phyloP scores from a whole-genome alignment of 2,797 vertebrate genomes.

The Chrysocyon brachyurus region DNA sequence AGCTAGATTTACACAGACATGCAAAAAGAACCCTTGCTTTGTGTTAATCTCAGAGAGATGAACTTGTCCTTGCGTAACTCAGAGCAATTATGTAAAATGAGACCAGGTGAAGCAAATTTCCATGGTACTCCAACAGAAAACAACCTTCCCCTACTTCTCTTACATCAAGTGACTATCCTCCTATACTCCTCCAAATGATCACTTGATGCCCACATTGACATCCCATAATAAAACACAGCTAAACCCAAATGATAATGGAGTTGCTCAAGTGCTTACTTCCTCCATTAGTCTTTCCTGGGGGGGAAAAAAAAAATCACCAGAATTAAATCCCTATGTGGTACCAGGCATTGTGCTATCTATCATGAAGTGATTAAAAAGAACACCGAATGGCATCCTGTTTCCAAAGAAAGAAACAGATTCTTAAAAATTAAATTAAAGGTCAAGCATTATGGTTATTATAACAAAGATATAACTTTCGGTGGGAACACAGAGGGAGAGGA shows the following conservation, averaged over 20 bases:
- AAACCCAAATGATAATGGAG: background rate
- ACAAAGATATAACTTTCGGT: background rate
- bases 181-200: too few relatives aligned
- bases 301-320: background rate
- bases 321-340: background rate
- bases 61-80: background rate
- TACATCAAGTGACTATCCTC: background rate
- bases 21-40: background rate
- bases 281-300: background rate
- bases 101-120: background rate
- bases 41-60: background rate
- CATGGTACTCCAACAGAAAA: background rate
- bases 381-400: background rate
- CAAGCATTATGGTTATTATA: background rate
- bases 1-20: background rate
- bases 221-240: background rate
- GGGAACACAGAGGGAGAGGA: background rate
- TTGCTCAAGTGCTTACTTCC: background rate
- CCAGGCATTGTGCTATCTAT: background rate
- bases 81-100: background rate
- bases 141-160: background rate
- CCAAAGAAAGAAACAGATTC: background rate
- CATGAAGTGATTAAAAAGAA: background rate
- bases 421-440: background rate
- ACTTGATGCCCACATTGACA: too few relatives aligned